Conservation (phyloP, 2,888 invertebrate genomes). For the Balanococcus diminutus region DNA sequence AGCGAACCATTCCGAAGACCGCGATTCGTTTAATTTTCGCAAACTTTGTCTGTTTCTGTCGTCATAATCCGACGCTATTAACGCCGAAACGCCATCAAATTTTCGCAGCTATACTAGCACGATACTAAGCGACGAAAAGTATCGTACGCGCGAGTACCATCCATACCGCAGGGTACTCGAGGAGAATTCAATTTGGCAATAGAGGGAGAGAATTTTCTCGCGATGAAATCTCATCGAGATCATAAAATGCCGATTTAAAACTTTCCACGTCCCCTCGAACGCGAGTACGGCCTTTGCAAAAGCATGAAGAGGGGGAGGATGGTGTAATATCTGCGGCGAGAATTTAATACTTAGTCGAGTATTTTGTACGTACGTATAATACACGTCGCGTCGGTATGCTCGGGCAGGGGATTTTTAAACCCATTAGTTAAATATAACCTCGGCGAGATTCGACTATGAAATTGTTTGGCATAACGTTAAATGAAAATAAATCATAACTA, state of each 20-base stretch:
- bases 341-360: not conserved
- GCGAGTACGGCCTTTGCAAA: not conserved
- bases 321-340: not conserved
- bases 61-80: not conserved
- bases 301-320: not conserved
- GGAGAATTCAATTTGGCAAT: not conserved
- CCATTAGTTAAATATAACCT: conserved; percentile 31
- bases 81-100: conserved; percentile 6
- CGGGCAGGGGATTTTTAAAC: not conserved
- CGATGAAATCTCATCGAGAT: conserved; percentile 1
- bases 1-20: not conserved
- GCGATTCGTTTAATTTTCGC: not conserved
- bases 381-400: not conserved
- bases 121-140: not conserved
- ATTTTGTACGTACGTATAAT: not conserved
- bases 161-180: not conserved
- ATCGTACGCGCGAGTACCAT: too few relatives aligned
- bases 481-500: conserved; percentile 27
- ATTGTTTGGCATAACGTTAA: conserved; percentile 31
- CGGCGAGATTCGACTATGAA: conserved; percentile 1
- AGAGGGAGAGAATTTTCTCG: not conserved
- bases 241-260: not conserved
- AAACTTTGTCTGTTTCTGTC: not conserved
- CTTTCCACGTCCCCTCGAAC: not conserved
- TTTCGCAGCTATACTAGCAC: too few relatives aligned